Percentiles rank a stretch among this genome's conserved stretches.
Conservation (phyloP, 2,113 vertebrate genomes). For the Sander vitreus region DNA sequence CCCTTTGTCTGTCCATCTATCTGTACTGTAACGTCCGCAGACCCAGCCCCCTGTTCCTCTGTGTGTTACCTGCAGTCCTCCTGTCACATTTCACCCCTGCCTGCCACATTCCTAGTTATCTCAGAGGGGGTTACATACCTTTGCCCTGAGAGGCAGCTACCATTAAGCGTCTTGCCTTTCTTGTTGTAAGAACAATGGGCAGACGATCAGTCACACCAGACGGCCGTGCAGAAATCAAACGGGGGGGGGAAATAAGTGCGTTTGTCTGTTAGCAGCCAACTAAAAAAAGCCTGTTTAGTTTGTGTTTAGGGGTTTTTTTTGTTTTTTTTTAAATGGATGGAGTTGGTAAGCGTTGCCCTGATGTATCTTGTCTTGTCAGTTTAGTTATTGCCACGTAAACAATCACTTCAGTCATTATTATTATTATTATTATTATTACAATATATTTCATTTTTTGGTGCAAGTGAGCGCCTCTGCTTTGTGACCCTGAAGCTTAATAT, state of each 20-base stretch:
- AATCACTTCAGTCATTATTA: background rate
- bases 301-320: no score
- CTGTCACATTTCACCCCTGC: constrained; percentile 85
- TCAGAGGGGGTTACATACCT: constrained; percentile 76
- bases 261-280: background rate
- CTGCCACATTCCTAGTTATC: constrained; percentile 83
- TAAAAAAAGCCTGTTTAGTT: background rate
- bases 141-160: constrained; percentile 52
- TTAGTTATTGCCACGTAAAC: background rate
- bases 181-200: constrained; percentile 15
- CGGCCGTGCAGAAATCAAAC: constrained; percentile 10
- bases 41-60: constrained; percentile 47
- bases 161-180: constrained; percentile 40
- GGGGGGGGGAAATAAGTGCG: background rate
- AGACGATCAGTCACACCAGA: constrained; percentile 37
- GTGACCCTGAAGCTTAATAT: background rate
- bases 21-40: constrained; percentile 23
- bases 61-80: constrained; percentile 81
- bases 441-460: background rate
- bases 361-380: background rate
- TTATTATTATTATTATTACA: background rate
- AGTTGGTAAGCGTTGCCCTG: background rate
- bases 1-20: background rate
- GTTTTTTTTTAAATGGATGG: background rate
- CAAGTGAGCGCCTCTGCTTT: background rate